Base-by-base conservation (phyloP, 2,113 vertebrate species). In the Baryphthengus martii region DNA sequence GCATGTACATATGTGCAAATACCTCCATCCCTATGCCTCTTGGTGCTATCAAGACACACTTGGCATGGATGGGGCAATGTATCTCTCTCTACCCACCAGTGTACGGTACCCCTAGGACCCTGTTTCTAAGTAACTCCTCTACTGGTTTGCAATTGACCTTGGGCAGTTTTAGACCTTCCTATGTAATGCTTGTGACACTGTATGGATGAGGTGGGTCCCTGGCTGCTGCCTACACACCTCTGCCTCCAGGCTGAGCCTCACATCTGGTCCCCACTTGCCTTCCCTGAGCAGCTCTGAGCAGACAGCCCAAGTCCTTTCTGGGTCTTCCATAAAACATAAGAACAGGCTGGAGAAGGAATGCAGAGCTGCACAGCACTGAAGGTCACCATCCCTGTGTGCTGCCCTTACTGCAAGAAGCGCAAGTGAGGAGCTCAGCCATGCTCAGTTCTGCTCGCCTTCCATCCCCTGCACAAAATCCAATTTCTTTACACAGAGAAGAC, bases 311-410 rank as follows among this genome's bases (percentile, higher is more conserved):
- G 1, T 44, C 8, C 37, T 45, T 62, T 59, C 73, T 50, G 45
- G 2, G 3, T 13, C 61, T 40, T 62, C 31, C 49, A 26, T 26
- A 45, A 56, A 76, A 49, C 11, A 28, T 66, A 68, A 42, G 14
- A 53, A 3, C 0, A 1, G 40, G 20, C 50, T 87, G 17, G 58
- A 31, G 59, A 66, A 73, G 53, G 31, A 25, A 29, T 0, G 0
- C 15, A 31, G 31, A 67, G 56, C 13, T 72, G 59, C 56, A 17
- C 26, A 14, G 37, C 29, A 40, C 65, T 65, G 86, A 75, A 78
- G 76, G 65, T 58, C 75, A 74, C 31, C 21, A 25, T 50, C 13
- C 28, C 35, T 5, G 3, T 17, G 35, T 8, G 11, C 42, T 86
- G 35, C 24, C 21, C n/a, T 37, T 37, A 0, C 9, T 29, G 15